Percentiles rank a stretch among this genome's conserved stretches.
phyloP scores from a whole-genome alignment of 2,797 vertebrate species.

The Characodon lateralis region DNA sequence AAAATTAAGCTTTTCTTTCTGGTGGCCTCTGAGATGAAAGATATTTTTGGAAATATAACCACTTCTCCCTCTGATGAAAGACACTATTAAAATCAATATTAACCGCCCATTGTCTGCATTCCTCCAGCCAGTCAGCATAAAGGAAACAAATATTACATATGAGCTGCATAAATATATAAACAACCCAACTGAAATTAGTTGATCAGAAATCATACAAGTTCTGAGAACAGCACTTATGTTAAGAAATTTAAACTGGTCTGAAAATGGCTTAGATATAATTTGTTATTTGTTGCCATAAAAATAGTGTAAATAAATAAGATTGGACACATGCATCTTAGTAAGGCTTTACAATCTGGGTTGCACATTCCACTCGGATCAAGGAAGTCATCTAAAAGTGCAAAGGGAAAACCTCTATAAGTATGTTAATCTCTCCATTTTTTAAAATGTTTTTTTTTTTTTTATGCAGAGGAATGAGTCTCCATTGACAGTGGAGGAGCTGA shows the following conservation, averaged over 20 bases:
- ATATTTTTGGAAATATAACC: conserved; percentile 34
- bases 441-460: conserved; percentile 65
- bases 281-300: conserved; percentile 65
- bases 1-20: conserved; percentile 23
- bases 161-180: conserved; percentile 16
- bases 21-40: conserved; percentile 26
- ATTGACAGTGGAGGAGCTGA: conserved; percentile 48
- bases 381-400: conserved; percentile 68
- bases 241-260: conserved; percentile 59
- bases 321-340: conserved; percentile 76
- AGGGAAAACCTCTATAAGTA: conserved; percentile 61
- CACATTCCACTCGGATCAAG: conserved; percentile 68
- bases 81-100: conserved; percentile 16
- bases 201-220: conserved; percentile 61
- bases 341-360: conserved; percentile 79
- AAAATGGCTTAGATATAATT: conserved; percentile 68
- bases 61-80: conserved; percentile 11
- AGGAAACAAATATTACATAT: conserved; percentile 47
- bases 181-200: conserved; percentile 38
- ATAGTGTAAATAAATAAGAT: conserved; percentile 71
- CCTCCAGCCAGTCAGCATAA: conserved; percentile 40
- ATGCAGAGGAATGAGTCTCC: conserved; percentile 67
- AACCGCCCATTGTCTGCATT: conserved; percentile 28
- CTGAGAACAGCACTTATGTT: conserved; percentile 42
- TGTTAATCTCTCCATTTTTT: conserved; percentile 47